phyloP scores from a whole-genome alignment of 1,140 invertebrate species.

The Macrosteles quadrilineatus region DNA sequence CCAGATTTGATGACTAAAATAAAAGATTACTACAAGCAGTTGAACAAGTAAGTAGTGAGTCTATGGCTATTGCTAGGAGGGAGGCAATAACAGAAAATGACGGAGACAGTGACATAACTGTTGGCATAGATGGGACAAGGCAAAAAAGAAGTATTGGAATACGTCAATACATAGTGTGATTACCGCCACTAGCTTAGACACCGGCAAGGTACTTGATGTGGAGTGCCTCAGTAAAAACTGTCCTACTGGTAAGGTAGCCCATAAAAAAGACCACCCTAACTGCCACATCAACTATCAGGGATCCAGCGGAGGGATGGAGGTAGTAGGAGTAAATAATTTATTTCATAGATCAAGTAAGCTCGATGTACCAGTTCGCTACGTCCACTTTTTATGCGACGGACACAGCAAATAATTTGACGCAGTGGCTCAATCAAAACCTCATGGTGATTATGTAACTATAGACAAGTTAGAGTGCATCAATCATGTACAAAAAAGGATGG shows the following conservation, averaged over 20 bases:
- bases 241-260: conserved; percentile 14
- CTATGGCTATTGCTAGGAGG: conserved; percentile 16
- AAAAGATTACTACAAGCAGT: background rate
- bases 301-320: conserved; percentile 39
- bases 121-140: conserved; percentile 25
- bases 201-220: conserved; percentile 33
- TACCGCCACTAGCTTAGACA: conserved; percentile 26
- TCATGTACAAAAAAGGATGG: background rate
- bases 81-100: conserved; percentile 20
- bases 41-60: conserved; percentile 16
- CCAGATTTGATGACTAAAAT: background rate
- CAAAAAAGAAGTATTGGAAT: conserved; percentile 16
- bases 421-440: background rate
- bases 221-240: conserved; percentile 11
- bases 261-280: conserved; percentile 9
- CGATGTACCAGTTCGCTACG: background rate
- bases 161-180: conserved; percentile 6
- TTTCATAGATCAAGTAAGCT: background rate
- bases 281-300: conserved; percentile 37
- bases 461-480: background rate
- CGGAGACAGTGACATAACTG: conserved; percentile 6
- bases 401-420: background rate
- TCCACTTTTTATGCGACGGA: background rate
- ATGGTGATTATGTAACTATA: conserved; percentile 6
- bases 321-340: background rate